Evolutionary conservation across 2,888 invertebrate species (phyloP), one percentile per base, ranked within the genome.

Genomic region (Helobdella robusta): DNA sequence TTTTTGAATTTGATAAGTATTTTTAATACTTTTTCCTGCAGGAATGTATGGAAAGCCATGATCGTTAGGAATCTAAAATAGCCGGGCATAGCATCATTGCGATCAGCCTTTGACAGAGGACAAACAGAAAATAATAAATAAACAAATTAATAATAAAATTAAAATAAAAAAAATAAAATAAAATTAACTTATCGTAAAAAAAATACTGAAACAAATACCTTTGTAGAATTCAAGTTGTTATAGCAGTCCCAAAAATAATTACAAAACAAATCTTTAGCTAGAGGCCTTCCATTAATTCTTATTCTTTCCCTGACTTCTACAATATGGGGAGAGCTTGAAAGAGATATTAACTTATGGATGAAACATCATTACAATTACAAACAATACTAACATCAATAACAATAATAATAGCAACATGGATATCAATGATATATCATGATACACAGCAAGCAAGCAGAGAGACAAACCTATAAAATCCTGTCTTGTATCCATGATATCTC

Each of bases 61-160:
- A 95, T 84, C 0, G 95, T 97, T 20, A 98, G 82, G 78, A 97
- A 97, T 68, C 88, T 86, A 81, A 98, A 98, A 80, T 95, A 99
- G 54, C 87, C 83, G 0, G 95, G 95, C 88, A 93, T 89, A 72
- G 88, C 36, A 3, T 71, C 73, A n/a, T 73, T 72, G 66, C 73
- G 50, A 0, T 68, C 71, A 23, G 70, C 74, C 74, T 75, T 68
- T 20, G 69, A 68, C 23, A 64, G n/a, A n/a, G n/a, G n/a, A n/a
- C n/a, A n/a, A n/a, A n/a, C n/a, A n/a, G n/a, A n/a, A n/a, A n/a
- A n/a, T n/a, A n/a, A n/a, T n/a, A n/a, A n/a, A n/a, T n/a, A n/a
- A n/a, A 40, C 44, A 40, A 40, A n/a, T 40, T 40, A n/a, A 15
- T 15, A 40, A 40, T 15, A 40, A 40, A 40, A 40, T 40, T 40